phyloP scores from a whole-genome alignment of 2,797 vertebrate genomes.

The Sebastes matsubarae region DNA sequence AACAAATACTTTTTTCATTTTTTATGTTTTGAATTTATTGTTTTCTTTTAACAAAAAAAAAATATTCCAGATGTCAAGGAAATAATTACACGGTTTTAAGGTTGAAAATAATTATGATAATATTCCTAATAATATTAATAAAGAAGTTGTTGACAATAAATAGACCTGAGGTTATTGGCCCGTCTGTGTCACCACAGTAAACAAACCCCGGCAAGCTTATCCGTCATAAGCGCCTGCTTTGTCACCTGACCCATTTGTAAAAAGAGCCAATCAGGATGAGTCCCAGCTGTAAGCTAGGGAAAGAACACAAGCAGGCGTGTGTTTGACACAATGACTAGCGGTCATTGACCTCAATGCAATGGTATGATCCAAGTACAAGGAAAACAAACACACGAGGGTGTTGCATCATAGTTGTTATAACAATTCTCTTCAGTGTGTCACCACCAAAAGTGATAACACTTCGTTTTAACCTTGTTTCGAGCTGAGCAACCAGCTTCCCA shows the following conservation, averaged over 20 bases:
- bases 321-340: constrained; percentile 19
- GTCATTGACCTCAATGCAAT: constrained; percentile 28
- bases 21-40: too few species aligned
- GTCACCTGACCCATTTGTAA: constrained; percentile 66
- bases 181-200: constrained; percentile 23
- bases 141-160: not conserved
- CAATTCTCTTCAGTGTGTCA: not conserved
- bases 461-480: not conserved
- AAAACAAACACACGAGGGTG: not conserved
- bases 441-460: not conserved
- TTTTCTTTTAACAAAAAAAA: not conserved
- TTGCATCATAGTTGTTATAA: not conserved
- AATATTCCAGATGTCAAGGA: not conserved
- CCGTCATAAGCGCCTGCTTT: constrained; percentile 56
- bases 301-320: constrained; percentile 32
- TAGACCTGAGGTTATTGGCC: not conserved
- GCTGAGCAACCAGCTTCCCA: not conserved
- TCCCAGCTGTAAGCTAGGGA: constrained; percentile 42
- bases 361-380: not conserved
- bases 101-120: not conserved
- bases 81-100: not conserved
- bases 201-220: constrained; percentile 63
- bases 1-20: not conserved
- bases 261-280: constrained; percentile 49
- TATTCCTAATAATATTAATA: not conserved